Base-by-base conservation (phyloP, 37 sponge, comb jelly and placozoan genomes). In the Bolinopsis microptera region DNA sequence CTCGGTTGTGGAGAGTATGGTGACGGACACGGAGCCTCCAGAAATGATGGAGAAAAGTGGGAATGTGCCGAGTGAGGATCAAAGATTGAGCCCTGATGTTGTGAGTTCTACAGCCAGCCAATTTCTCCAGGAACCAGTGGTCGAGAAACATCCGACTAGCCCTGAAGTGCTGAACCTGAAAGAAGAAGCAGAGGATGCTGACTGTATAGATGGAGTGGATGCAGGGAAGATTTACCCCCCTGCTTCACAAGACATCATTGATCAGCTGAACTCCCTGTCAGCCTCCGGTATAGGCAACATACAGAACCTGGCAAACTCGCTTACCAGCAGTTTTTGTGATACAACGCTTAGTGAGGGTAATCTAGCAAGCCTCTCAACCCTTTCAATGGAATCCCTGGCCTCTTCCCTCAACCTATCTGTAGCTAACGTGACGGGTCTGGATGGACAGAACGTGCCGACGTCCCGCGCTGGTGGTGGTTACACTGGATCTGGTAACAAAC, bases 241-340 rank as follows among this genome's bases (percentile, higher is more conserved):
- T 70, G 74, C 74, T 27, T 35, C 83, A 27, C 38, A 80, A 36
- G 83, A 80, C 16, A 86, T 86, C 32, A 39, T 86, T 41, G 61
- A 86, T 48, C 90, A 86, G 48, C 90, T 86, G 28, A 41, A 40
- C 35, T 86, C 90, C 0, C 13, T 86, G 61, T 36, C 41, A 1
- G 61, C 41, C 1, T 41, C 90, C 0, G 90, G 30, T 3, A 41
- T 86, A 28, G 90, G 90, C 2, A 41, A 23, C 90, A 86, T 86
- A 39, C 90, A 86, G 31, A 86, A 86, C 90, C 61, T 86, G 24
- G 90, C 90, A 41, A 41, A 86, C 36, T 86, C 90, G 30, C 32
- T 86, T 1, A 36, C 90, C 61, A 86, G 3, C 61, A 34, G 25
- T 25, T 39, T 39, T 18, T 36, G 61, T 41, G 80, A 77, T 16